These are phyloP conservation scores for Hypocryptadius cinnamomeus DNA, from an alignment of 2,113 vertebrate species.

Conservation along the genomic window DNA sequence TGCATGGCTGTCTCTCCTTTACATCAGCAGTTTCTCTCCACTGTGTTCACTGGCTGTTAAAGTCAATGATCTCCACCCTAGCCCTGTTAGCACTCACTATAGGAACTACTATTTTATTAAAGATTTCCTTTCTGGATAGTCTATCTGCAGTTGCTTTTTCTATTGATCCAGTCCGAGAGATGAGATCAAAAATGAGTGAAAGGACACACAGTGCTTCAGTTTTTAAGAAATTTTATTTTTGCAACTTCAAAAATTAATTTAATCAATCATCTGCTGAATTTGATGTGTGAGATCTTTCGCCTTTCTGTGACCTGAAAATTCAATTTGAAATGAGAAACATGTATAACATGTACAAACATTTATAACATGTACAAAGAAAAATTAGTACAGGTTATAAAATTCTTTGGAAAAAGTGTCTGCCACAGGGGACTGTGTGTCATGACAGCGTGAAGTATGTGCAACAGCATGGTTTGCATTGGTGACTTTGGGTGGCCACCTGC, in stretches of 20 bases:
- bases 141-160: not conserved
- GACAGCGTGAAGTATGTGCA: not conserved
- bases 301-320: not conserved
- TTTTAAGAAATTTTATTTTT: not conserved
- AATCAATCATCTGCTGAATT: not conserved
- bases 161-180: not conserved
- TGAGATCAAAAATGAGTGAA: not conserved
- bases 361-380: too few relatives aligned
- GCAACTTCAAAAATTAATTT: not conserved
- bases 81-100: not conserved
- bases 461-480: not conserved
- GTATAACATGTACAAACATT: too few relatives aligned
- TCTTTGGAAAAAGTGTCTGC: not conserved
- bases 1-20: not conserved
- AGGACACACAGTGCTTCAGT: not conserved
- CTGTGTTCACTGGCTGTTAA: not conserved
- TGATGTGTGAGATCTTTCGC: not conserved
- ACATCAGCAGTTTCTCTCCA: not conserved
- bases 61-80: not conserved
- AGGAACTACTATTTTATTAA: not conserved
- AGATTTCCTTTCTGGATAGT: not conserved
- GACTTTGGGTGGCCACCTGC: accelerated
- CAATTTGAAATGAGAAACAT: not conserved
- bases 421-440: accelerated
- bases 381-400: not conserved